These are phyloP conservation scores for Ectemnius lituratus DNA, from an alignment of 2,888 invertebrate species.

Conservation along the genomic window DNA sequence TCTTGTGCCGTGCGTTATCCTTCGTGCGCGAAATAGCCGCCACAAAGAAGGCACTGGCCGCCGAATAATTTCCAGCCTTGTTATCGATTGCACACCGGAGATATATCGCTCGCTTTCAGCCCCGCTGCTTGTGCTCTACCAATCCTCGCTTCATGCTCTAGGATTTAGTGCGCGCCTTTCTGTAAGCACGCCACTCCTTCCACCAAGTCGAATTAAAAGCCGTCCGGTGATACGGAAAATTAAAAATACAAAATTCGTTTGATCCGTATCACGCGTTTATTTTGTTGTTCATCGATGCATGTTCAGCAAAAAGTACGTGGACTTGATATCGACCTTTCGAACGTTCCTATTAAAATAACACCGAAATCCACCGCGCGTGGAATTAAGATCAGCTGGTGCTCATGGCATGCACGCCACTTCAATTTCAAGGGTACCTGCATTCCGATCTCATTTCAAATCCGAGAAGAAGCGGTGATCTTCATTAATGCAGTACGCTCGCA, in stretches of 20 bases:
- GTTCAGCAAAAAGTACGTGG: constrained; percentile 34
- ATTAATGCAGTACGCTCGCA: constrained; percentile 17
- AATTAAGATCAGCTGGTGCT: constrained; percentile 33
- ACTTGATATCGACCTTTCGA: constrained; percentile 46
- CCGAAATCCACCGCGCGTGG: constrained; percentile 39
- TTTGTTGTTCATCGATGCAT: background rate
- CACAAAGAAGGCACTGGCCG: constrained; percentile 50
- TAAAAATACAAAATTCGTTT: constrained; percentile 12
- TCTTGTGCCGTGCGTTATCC: constrained; percentile 42
- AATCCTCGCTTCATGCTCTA: constrained; percentile 53
- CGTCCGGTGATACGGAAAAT: constrained; percentile 34
- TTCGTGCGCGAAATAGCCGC: constrained; percentile 33
- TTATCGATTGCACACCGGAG: constrained; percentile 54
- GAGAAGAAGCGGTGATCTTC: constrained; percentile 25
- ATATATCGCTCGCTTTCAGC: constrained; percentile 43
- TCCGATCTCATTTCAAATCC: background rate
- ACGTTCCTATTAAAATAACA: constrained; percentile 54
- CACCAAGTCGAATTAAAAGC: constrained; percentile 33
- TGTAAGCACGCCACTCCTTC: constrained; percentile 53
- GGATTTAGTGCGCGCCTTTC: constrained; percentile 53
- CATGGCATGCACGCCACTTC: constrained; percentile 12
- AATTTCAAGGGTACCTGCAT: constrained; percentile 18
- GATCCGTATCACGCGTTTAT: background rate
- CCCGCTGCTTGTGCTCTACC: constrained; percentile 44
- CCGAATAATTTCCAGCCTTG: constrained; percentile 55